Evolutionary conservation across 1,140 invertebrate species (phyloP), one percentile per base, ranked within the genome.

Genomic region (Drosophila bocqueti): DNA sequence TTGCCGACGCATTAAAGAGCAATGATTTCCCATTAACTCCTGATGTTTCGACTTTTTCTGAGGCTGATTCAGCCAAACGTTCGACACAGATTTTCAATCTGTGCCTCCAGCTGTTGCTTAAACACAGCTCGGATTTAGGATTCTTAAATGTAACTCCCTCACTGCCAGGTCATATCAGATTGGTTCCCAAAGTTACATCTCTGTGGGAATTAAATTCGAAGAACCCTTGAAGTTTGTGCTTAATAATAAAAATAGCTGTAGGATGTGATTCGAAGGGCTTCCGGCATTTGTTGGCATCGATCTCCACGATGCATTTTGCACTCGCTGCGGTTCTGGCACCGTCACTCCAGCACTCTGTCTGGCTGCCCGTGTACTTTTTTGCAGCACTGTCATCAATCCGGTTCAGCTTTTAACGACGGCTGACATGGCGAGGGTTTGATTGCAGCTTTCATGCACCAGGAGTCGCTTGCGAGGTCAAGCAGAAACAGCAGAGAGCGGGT

Each of bases 351-450:
- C 16, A 24, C 38, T 29, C 34, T 40, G 36, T 40, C 21, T 43
- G 50, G 34, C 18, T 57, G 40, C 11, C 2, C 24, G 18, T 43
- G 46, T 43, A 60, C 54, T 61, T 59, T 65, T 50, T 65, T 60
- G 29, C 36, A 74, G 49, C 50, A 15, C 40, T 68, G 68, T 72
- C 68, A 76, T 83, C 80, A 86, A 87, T 79, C 83, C 65, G 65
- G 46, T 83, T 87, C 73, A 83, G 65, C 54, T 84, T 68, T 77
- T 76, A 77, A 46, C 62, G 52, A 36, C 21, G 45, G 26, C 45
- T 57, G 57, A 69, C 64, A 76, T 59, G 55, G 55, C 40, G 55
- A 29, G 58, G 52, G 65, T 82, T 82, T 85, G 72, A 87, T 83
- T 81, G 73, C 81, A 74, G 50, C 73, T 74, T 82, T 63, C 60